Conservation (phyloP, 2,797 vertebrate genomes). For the Epinephelus coioides region DNA sequence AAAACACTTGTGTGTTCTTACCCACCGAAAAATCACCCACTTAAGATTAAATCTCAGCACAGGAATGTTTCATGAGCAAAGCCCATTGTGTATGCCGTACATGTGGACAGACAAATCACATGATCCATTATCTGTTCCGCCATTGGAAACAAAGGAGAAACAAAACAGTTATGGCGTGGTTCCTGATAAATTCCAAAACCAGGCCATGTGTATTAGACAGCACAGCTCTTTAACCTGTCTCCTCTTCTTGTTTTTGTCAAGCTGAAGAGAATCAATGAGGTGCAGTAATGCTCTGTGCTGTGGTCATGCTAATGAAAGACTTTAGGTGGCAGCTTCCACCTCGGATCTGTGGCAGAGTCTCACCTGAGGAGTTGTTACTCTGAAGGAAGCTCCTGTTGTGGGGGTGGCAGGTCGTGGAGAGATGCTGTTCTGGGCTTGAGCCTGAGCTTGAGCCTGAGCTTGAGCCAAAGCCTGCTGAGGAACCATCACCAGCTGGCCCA, state of each 20-base stretch:
- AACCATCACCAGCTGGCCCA: slow-evolving; percentile 92
- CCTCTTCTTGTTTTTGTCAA: neutral
- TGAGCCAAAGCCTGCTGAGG: slow-evolving; percentile 91
- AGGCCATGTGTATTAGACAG: neutral
- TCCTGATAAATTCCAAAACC: neutral
- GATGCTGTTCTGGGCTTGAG: slow-evolving; percentile 87
- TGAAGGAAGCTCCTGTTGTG: slow-evolving; percentile 87
- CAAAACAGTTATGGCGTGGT: neutral
- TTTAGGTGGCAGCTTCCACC: neutral
- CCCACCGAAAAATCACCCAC: neutral
- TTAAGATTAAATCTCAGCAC: slow-evolving; percentile 4
- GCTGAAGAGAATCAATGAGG: neutral
- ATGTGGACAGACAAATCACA: neutral
- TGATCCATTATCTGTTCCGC: neutral
- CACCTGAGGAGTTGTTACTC: slow-evolving; percentile 90
- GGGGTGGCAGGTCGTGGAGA: slow-evolving; percentile 88
- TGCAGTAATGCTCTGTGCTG: neutral
- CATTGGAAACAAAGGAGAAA: neutral
- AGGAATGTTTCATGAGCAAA: slow-evolving; percentile 1
- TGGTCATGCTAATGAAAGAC: neutral
- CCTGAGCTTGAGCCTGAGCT: slow-evolving; percentile 84
- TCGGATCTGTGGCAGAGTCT: slow-evolving; percentile 36
- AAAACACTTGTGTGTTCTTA: neutral
- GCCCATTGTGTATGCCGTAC: neutral
- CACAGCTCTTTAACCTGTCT: neutral